Evolutionary conservation across 1,140 invertebrate genomes (phyloP), one percentile per base, ranked within the genome.

Genomic region (Caerostris extrusa): DNA sequence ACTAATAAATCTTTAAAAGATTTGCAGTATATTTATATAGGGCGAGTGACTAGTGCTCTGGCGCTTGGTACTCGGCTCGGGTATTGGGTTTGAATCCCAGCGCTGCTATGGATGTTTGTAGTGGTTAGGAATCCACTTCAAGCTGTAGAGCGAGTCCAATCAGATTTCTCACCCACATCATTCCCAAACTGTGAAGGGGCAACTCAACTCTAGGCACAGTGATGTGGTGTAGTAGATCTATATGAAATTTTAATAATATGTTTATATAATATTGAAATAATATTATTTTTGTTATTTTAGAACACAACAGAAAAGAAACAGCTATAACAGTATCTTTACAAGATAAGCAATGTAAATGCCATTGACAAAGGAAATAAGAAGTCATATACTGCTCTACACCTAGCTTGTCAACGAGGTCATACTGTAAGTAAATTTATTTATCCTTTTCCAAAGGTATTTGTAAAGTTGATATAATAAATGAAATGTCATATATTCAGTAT

Each of bases 361-460:
- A 91, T 94, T 67, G 93, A 94, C 58, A 87, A 57, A 19, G 90
- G 90, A 81, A 95, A 95, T 71, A 94, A 93, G 61, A 93, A 95
- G 60, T 94, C 94, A 6, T 95, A 57, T 69, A 95, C 95, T 34
- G 93, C 95, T 34, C 90, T 95, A 12, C 95, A 95, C 91, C 58
- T 95, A 14, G 95, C 95, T 14, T 94, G 89, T 69, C 81, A 93
- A 77, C 71, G 94, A 86, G 95, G 95, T n/a, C 95, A 96, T 94
- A 90, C 94, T 89, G 96, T 96, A 95, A 95, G 96, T 94, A 0
- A 19, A 58, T 95, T 91, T 81, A 55, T 91, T 91, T 50, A 60
- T 82, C 19, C 86, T 90, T 6, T 34, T 34, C 34, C 34, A 34
- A 34, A 34, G 34, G 34, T 34, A 34, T 34, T 34, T 34, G 34